Base-by-base conservation (phyloP, 1,140 invertebrate genomes). In the Drosophila ohnishii region DNA sequence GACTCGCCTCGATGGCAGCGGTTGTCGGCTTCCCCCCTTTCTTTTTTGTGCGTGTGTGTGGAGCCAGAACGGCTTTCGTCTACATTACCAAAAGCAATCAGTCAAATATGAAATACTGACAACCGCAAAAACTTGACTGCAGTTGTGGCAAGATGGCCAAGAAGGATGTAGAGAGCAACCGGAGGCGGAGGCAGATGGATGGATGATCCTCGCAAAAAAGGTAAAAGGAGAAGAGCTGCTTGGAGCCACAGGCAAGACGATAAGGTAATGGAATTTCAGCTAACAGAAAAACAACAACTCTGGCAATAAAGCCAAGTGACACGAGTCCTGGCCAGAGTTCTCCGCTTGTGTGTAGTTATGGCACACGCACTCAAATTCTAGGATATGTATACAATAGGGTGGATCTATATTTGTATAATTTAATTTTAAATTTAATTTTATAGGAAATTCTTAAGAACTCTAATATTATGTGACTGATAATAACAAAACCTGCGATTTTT, bases 21-120 rank as follows among this genome's bases (percentile, higher is more conserved):
- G 25, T 25, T 37, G 44, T 58, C 50, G 30, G 32, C 50, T 64
- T 59, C 51, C 35, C 53, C 44, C 25, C 16, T 16, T 42, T 30
- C 28, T 16, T 60, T 58, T 58, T 25, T 39, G 59, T 35, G 32
- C 25, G 25, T 53, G 19, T 37, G 50, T 14, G 28, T 50, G 47
- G n/a, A 50, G 14, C 14, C 45, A 5, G 16, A 35, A 47, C 40
- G 22, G 73, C 72, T 59, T 88, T 66, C 80, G 72, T 71, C 69
- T 78, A 63, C 44, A 65, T 88, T 84, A 84, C 84, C 84, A 88
- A 88, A 80, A 69, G 84, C 84, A 88, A 88, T 88, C 84, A 88
- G 73, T 88, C 85, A 88, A 88, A 88, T 80, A 80, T 89, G 80
- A 84, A 88, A 84, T 75, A 71, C 80, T 73, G 77, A 66, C 77